Evolutionary conservation across 1,140 invertebrate genomes (phyloP), one percentile per base, ranked within the genome.

Genomic region (Pseudomyrmex flavicornis): DNA sequence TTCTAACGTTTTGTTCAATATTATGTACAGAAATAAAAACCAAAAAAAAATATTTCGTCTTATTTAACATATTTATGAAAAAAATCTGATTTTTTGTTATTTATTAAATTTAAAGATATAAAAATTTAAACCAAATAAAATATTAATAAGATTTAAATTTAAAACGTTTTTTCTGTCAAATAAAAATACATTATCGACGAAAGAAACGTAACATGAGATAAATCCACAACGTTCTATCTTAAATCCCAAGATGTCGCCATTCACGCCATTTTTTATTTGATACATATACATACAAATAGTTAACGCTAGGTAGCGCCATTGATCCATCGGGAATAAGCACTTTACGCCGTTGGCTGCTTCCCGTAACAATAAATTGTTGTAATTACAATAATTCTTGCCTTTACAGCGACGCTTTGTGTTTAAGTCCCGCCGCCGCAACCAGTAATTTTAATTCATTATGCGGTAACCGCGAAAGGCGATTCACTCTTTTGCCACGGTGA

Each of bases 371-470:
- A 92, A 92, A 92, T 92, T 91, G 88, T 92, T 90, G 89, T 92
- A 93, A 93, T 92, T 92, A 92, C 87, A 92, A 92, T 92, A 92
- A 93, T 92, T 89, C 86, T 79, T 84, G 88, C 82, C 83, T 90
- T 90, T 87, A 86, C 89, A 84, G 68, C 59, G 85, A 88, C 84
- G 83, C 88, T 92, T 91, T 89, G 88, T 89, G 80, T 92, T 92
- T 90, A 92, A 82, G 77, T 77, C 70, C 80, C 70, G 61, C 35
- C 63, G 15, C 26, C 50, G 83, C 80, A 85, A 86, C 83, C 65
- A 52, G 85, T 69, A 91, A 92, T 93, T 91, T 92, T 88, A 88
- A 92, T 92, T 92, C 87, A 92, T 92, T 89, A 90, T 72, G 79
- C 65, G 77, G 68, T 83, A 87, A 86, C 69, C 59, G 77, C 62